Evolutionary conservation across 64 coral and sea anemone species (phyloP), one percentile per base, ranked within the genome.

Genomic region (Exaiptasia diaphana): DNA sequence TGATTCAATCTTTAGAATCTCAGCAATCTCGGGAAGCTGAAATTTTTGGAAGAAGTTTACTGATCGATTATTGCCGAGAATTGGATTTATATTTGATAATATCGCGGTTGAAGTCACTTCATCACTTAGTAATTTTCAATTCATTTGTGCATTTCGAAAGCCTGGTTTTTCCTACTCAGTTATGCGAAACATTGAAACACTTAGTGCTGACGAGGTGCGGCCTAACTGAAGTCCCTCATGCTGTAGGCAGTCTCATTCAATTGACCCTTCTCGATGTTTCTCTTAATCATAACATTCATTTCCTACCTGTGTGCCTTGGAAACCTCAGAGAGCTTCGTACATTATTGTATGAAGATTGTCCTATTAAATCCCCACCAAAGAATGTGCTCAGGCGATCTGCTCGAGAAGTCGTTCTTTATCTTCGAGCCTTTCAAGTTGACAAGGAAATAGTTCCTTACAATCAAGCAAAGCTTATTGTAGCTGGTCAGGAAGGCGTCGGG

Each of bases 101-200:
- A 4, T n/a, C n/a, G n/a, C 10, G 30, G 12, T n/a, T 80, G 5
- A 4, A 13, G 7, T 34, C 14, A 29, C 26, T 80, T 15, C 37
- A 80, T 31, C 34, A 43, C 44, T 65, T 80, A 43, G 14, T 80
- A 35, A 59, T 80, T 49, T 13, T 65, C 30, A 28, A 42, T 28
- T 63, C 77, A 13, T 4, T 17, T 9, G 77, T 80, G 4, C n/a
- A 80, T 41, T 14, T 80, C 7, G 43, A 35, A 12, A 64, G 9
- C 28, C 20, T 80, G 46, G 23, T 25, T 4, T 33, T 80, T 50
- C 58, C 58, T 31, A 0, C 39, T 0, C 57, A 64, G 10, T 15
- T 80, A 3, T 30, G 28, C n/a, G 17, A 23, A 3, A 80, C 77
- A 26, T 60, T 80, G 77, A 80, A 80, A 48, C 38, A 65, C 49